Base-by-base conservation (phyloP, 2,888 invertebrate species). In the Apamea epomidion region DNA sequence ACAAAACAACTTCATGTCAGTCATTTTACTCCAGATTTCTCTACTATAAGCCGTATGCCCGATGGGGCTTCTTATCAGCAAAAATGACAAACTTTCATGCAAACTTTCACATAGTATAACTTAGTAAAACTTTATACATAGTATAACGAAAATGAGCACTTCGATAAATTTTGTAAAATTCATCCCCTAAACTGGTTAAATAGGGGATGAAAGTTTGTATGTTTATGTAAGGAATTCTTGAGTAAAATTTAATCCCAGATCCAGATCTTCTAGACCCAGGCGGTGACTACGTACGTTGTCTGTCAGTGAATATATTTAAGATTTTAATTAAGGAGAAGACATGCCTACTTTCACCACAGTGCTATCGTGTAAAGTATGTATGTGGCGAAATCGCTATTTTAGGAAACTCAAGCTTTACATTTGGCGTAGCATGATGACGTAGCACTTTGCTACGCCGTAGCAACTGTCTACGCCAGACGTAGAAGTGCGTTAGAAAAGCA, bases 371-470 rank as follows among this genome's bases (percentile, higher is more conserved):
- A 45, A 18, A 45, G 0, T 29, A 48, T 18, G 12, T 48, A 62
- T 51, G 7, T 18, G 18, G 18, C 4, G 2, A 4, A 5, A 18
- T 12, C 0, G 14, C 7, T 42, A 29, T 72, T 3, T 37, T 37
- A 42, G 2, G 0, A 45, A 58, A 73, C 42, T 14, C n/a, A 37
- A 51, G n/a, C n/a, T 29, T 25, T n/a, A 64, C 18, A 77, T 74
- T 74, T 37, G 21, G 29, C 29, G 54, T 64, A 82, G 37, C 45
- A 65, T 6, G 16, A 25, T 42, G 45, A 21, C 60, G 72, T 84
- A 84, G 42, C 51, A 60, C 72, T 62, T 45, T 51, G 75, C 85
- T 76, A 78, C 67, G 67, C 29, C 82, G 48, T 69, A 75, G 81
- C 58, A 32, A 62, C 18, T 21, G 29, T 7, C 83, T 70, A 74